Percentiles rank a stretch among this genome's conserved stretches.
These are phyloP conservation scores for Tenthredo distinguenda DNA, from an alignment of 2,888 invertebrate genomes.

Conservation along the genomic window DNA sequence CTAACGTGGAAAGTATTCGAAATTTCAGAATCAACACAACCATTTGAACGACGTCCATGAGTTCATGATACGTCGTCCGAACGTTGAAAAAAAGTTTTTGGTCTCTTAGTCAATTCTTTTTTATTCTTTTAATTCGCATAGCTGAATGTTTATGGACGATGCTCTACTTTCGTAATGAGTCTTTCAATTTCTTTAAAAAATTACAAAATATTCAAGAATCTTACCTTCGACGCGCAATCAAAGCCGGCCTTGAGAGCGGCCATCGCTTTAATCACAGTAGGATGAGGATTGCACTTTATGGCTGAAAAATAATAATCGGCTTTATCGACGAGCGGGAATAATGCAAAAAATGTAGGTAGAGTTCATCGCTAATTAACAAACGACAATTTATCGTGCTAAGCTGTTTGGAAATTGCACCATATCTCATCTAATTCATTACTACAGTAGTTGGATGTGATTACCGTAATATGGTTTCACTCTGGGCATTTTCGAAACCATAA, in stretches of 20 bases:
- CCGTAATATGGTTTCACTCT: constrained; percentile 72
- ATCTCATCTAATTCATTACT: neutral
- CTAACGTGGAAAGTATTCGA: no score
- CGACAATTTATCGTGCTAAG: neutral
- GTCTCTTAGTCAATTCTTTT: no score
- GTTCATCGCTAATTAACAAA: constrained; percentile 9
- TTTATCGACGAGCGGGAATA: neutral
- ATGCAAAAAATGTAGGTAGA: neutral
- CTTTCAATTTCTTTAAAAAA: neutral
- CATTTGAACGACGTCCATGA: no score
- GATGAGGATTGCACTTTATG: constrained; percentile 83
- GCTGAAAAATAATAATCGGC: constrained; percentile 74
- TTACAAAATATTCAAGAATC: neutral
- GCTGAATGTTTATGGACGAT: neutral
- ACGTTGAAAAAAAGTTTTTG: neutral
- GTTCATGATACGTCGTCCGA: neutral
- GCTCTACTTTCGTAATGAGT: no score
- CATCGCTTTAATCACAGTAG: constrained; percentile 76
- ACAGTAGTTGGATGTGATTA: constrained; percentile 53
- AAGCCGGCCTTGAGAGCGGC: constrained; percentile 81
- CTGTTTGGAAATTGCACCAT: neutral
- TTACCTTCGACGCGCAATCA: constrained; percentile 82
- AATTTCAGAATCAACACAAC: no score
- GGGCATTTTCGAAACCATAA: constrained; percentile 72
- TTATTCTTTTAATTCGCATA: neutral